phyloP scores from a whole-genome alignment of 2,797 vertebrate genomes.

The Kryptopterus vitreolus region DNA sequence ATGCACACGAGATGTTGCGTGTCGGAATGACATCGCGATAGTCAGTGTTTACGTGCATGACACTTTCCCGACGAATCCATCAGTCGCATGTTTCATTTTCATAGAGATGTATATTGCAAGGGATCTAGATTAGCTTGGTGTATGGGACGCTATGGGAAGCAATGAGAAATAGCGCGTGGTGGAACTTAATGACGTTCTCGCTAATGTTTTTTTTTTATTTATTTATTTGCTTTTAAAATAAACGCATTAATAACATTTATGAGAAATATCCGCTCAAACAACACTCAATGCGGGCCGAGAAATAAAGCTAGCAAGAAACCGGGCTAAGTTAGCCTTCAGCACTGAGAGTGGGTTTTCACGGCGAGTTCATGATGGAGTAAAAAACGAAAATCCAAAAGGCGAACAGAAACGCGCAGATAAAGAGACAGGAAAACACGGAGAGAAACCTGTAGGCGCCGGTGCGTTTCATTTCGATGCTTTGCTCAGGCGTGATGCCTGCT shows the following conservation, averaged over 20 bases:
- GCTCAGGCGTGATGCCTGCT: neutral
- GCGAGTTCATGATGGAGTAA: slow-evolving; percentile 69
- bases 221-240: no score
- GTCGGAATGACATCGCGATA: neutral
- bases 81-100: neutral
- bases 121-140: neutral
- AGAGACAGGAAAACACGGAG: slow-evolving; percentile 75
- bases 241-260: neutral
- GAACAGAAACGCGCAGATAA: slow-evolving; percentile 67
- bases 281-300: neutral
- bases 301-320: neutral
- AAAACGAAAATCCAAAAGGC: slow-evolving; percentile 74
- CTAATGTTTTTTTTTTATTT: no score
- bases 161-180: no score
- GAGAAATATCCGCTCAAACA: neutral
- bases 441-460: slow-evolving; percentile 72
- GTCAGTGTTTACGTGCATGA: neutral
- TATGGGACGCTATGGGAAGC: neutral
- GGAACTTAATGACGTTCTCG: no score
- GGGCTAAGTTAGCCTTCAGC: neutral
- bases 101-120: neutral
- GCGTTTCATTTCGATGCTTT: slow-evolving; percentile 68
- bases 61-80: neutral
- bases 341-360: slow-evolving; percentile 58
- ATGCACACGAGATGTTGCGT: neutral